Base-by-base conservation (phyloP, 1,140 invertebrate genomes). In the Pentalonia nigronervosa region DNA sequence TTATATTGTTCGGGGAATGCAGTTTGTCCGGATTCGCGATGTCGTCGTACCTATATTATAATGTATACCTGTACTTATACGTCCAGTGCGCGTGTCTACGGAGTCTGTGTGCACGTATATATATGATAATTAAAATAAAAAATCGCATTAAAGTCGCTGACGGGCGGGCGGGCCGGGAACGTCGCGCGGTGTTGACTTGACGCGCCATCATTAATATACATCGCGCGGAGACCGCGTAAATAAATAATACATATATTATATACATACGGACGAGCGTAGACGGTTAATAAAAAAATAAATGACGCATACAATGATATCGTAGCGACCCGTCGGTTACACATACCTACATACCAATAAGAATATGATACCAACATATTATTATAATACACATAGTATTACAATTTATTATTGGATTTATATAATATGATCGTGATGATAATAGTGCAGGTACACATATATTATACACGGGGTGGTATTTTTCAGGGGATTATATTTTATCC, bases 1-100 rank as follows among this genome's bases (percentile, higher is more conserved):
- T 84, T 84, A 84, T 84, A 84, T 47, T 47, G 84, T 87, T 47
- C 45, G 30, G 48, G 48, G 87, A 89, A 89, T 53, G 87, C 48
- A 36, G 87, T 89, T 89, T 53, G n/a, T 89, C 87, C 87, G n/a
- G 87, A 89, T 89, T 89, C 47, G 45, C 86, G 86, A 41, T 86
- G 84, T 86, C 30, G 84, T 47, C 20, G 84, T 86, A 30, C 60
- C 60, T 76, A n/a, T n/a, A 41, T 41, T 81, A 81, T 81, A 81
- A 36, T 81, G 34, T 83, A 83, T 41, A 83, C 36, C 81, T 83
- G 7, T 83, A 36, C 36, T 83, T 23, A n/a, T 67, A 76, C n/a
- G 30, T 76, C 17, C 60, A 76, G 30, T 76, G 60, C 60, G 60
- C 30, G 30, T 76, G 60, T 76, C 30, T 76, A 4, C 60, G 60